Conservation (phyloP, 2,797 vertebrate genomes). For the Eulemur mongoz region DNA sequence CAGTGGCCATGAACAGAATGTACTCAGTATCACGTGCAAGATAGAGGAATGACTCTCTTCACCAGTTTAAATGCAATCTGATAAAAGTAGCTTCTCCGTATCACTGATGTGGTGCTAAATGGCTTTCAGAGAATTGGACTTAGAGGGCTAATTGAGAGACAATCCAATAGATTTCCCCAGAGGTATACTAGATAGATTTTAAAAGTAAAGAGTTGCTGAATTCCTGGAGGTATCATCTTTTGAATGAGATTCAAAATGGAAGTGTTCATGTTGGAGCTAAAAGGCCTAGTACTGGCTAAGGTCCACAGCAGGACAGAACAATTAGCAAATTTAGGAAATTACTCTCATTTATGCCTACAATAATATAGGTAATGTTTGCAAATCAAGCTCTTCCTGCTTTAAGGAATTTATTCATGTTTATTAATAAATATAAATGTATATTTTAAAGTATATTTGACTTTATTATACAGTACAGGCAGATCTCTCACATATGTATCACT, state of each 20-base stretch:
- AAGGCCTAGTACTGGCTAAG: neutral
- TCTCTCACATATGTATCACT: neutral
- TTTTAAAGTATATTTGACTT: neutral
- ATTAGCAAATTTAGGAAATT: neutral
- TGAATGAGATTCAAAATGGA: constrained; percentile 56
- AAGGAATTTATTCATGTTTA: neutral
- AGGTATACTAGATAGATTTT: constrained; percentile 19
- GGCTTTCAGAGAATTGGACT: constrained; percentile 58
- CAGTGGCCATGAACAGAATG: neutral
- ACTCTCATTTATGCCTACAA: neutral
- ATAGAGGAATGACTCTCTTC: neutral
- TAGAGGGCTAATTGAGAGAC: constrained; percentile 52
- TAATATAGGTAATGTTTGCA: neutral
- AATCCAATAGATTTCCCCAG: constrained; percentile 43
- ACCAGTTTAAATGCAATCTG: neutral
- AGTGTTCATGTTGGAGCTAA: constrained; percentile 8
- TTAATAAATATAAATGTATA: neutral
- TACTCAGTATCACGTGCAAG: neutral
- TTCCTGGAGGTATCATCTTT: constrained; percentile 55
- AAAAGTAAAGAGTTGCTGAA: constrained; percentile 28
- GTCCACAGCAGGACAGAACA: constrained; percentile 12
- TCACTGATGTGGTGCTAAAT: constrained; percentile 52
- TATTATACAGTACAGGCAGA: neutral
- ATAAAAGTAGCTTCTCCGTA: neutral
- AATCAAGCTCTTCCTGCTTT: neutral